phyloP scores from a whole-genome alignment of 2,113 vertebrate species.

The Xenus cinereus region DNA sequence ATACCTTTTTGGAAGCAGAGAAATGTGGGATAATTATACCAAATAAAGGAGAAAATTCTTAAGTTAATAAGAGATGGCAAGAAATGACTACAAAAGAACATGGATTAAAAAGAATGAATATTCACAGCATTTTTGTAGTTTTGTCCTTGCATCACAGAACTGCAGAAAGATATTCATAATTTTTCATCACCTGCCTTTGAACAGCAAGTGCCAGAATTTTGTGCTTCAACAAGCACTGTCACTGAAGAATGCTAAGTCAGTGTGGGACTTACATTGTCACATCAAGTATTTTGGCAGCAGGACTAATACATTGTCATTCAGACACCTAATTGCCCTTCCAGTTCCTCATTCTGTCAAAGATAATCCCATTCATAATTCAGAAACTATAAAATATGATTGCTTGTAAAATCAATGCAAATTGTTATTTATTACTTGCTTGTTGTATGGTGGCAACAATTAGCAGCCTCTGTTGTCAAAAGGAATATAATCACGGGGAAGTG shows the following conservation, averaged over 20 bases:
- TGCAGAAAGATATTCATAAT: neutral
- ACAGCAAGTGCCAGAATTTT: neutral
- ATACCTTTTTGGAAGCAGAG: neutral
- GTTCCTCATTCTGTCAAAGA: neutral
- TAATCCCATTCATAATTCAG: neutral
- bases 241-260: neutral
- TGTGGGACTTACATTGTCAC: neutral
- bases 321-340: neutral
- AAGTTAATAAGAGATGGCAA: neutral
- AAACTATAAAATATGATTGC: neutral
- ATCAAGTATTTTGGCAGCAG: neutral
- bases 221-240: neutral
- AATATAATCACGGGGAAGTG: neutral
- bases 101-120: neutral
- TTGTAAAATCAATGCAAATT: neutral
- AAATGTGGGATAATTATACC: neutral
- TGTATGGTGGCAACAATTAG: neutral
- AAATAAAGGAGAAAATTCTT: neutral
- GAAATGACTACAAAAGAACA: neutral
- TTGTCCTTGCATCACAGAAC: neutral
- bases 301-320: neutral
- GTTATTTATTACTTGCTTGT: neutral
- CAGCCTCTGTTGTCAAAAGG: neutral
- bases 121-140: neutral
- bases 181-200: neutral